Conservation (phyloP, 2,888 invertebrate genomes). For the Subacronicta megacephala region DNA sequence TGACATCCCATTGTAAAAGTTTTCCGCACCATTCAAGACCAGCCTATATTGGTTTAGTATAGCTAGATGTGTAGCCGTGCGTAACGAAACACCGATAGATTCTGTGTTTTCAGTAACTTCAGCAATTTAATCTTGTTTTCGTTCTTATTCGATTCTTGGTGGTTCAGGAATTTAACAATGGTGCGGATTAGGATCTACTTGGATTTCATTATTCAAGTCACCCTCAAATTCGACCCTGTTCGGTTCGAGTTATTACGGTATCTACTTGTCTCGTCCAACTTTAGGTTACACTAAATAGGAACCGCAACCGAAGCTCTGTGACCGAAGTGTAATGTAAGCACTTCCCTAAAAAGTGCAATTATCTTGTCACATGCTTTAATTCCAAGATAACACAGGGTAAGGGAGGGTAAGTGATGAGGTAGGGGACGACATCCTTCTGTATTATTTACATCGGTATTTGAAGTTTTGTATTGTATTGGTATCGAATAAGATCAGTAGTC, state of each 20-base stretch:
- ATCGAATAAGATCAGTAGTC: too few relatives aligned
- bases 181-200: slow-evolving; percentile 34
- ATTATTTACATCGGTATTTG: too few relatives aligned
- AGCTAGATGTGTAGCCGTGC: too few relatives aligned
- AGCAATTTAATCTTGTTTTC: slow-evolving; percentile 31
- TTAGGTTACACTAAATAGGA: slow-evolving; percentile 15
- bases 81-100: too few relatives aligned
- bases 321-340: slow-evolving; percentile 36
- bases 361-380: slow-evolving; percentile 37
- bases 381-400: slow-evolving; percentile 3
- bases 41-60: too few relatives aligned
- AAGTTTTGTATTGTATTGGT: too few relatives aligned
- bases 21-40: too few relatives aligned
- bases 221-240: slow-evolving; percentile 7
- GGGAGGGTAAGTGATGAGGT: neutral
- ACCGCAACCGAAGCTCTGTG: slow-evolving; percentile 17
- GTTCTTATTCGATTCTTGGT: slow-evolving; percentile 14
- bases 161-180: slow-evolving; percentile 32
- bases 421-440: too few relatives aligned
- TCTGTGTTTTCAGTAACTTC: too few relatives aligned
- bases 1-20: too few relatives aligned
- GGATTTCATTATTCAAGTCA: slow-evolving; percentile 37
- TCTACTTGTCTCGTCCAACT: slow-evolving; percentile 3
- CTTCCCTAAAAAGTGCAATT: slow-evolving; percentile 30
- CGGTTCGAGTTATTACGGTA: slow-evolving; percentile 36